Base-by-base conservation (phyloP, 1,140 invertebrate species). In the Diorhabda sublineata region DNA sequence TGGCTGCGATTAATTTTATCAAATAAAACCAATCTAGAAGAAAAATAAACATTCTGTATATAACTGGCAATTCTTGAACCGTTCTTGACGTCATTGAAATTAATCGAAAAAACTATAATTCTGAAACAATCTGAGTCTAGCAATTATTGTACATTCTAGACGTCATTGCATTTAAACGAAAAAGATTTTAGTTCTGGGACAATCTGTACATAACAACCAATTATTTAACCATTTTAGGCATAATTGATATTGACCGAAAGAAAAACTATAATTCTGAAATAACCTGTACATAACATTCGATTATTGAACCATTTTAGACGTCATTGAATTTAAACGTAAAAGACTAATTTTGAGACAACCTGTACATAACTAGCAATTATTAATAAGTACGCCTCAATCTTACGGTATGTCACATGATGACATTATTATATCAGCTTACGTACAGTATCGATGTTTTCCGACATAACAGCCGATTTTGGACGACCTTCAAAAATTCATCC, bases 11-110 rank as follows among this genome's bases (percentile, higher is more conserved):
- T 3, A 61, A 67, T 69, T 75, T 75, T 45, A 75, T 67, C 3
- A 67, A 58, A 45, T 75, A 74, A 58, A 74, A 72, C 58, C 66
- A 68, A 67, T 74, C 74, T 75, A 61, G 47, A 72, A 73, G 5
- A 69, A 66, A 45, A 58, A 11, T 42, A 45, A 66, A 62, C 6
- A 52, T 52, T 52, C 6, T 52, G n/a, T 8, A 52, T 4, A 52
- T 8, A 52, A n/a, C 0, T 52, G 3, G n/a, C n/a, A 4, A 6
- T 8, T 52, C n/a, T 52, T 6, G n/a, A 8, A 4, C 6, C 47
- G 0, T 3, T 26, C 3, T 52, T 6, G n/a, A 52, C 2, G n/a
- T 52, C 4, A 52, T 52, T 52, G 6, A 52, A 8, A 8, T 8
- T 4, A 4, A 52, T 8, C 47, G 2, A 52, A 52, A 52, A 8